phyloP scores from a whole-genome alignment of 2,888 invertebrate genomes.

The Drosophila nigritarsus region DNA sequence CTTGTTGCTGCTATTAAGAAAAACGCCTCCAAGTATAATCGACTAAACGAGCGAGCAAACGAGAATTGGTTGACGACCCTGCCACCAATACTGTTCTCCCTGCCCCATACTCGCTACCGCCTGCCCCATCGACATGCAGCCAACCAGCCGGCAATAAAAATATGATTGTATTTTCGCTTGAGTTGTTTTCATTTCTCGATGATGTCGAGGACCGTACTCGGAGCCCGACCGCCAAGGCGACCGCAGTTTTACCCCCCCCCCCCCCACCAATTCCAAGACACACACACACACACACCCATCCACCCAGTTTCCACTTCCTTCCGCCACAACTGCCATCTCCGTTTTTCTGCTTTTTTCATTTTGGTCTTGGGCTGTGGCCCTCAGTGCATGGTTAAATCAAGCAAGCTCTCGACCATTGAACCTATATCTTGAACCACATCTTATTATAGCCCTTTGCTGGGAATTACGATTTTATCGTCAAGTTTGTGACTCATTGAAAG shows the following conservation, averaged over 20 bases:
- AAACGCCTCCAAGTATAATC: slow-evolving; percentile 81
- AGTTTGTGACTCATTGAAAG: background rate
- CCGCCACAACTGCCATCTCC: slow-evolving; percentile 31
- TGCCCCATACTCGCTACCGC: background rate
- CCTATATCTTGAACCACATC: slow-evolving; percentile 53
- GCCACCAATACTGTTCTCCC: background rate
- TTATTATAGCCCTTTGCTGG: background rate
- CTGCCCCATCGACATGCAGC: slow-evolving; percentile 63
- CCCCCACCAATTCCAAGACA: slow-evolving; percentile 36
- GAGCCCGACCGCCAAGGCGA: slow-evolving; percentile 34
- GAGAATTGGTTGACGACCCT: slow-evolving; percentile 55
- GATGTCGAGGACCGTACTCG: slow-evolving; percentile 70
- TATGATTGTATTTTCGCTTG: slow-evolving; percentile 84
- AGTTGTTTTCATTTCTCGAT: slow-evolving; percentile 82
- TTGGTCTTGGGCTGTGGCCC: slow-evolving; percentile 31
- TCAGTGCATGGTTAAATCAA: slow-evolving; percentile 80
- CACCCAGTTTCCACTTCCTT: slow-evolving; percentile 59
- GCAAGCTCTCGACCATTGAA: slow-evolving; percentile 71
- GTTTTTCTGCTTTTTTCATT: background rate
- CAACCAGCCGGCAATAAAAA: slow-evolving; percentile 83
- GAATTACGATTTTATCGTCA: background rate
- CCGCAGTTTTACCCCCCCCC: slow-evolving; percentile 54
- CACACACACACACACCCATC: background rate
- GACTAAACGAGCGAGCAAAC: slow-evolving; percentile 76
- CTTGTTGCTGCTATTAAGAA: slow-evolving; percentile 74